Evolutionary conservation across 2,113 vertebrate genomes (phyloP).

Genomic region (Rhipidura dahli): DNA sequence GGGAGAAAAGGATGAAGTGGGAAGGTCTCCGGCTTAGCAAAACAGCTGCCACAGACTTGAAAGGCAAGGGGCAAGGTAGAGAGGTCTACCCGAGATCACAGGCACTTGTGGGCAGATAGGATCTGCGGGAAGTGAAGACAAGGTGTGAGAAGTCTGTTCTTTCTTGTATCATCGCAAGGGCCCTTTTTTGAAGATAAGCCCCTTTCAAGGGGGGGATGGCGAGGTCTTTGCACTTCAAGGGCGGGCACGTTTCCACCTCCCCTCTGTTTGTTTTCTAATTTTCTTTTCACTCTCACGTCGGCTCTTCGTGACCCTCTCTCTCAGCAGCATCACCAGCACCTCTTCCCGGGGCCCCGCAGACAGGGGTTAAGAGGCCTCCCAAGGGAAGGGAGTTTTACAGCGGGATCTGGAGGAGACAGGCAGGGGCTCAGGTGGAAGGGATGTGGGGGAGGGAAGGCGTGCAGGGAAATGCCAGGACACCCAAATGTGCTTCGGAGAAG

Average conservation of each 20-base stretch:
- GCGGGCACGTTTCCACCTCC: not conserved
- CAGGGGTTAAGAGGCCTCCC: conserved; percentile 40
- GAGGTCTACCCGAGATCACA: conserved; percentile 62
- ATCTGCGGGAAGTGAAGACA: conserved; percentile 63
- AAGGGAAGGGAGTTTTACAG: not conserved
- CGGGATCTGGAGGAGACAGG: not conserved
- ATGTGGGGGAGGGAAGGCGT: accelerated
- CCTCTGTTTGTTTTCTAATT: conserved; percentile 63
- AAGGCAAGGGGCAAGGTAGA: conserved; percentile 53
- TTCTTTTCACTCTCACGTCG: conserved; percentile 21
- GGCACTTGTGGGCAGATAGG: conserved; percentile 58
- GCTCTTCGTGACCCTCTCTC: conserved; percentile 26
- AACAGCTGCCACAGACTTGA: conserved; percentile 59
- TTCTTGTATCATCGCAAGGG: conserved; percentile 49
- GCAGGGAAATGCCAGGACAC: not conserved
- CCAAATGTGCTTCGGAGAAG: accelerated
- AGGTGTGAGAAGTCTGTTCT: conserved; percentile 67
- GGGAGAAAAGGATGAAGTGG: conserved; percentile 39
- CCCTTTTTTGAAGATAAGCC: conserved; percentile 65
- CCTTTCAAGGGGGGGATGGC: not conserved
- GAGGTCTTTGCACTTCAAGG: conserved; percentile 63
- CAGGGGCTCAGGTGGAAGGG: conserved; percentile 10
- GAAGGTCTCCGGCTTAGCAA: conserved; percentile 18
- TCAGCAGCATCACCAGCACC: conserved; percentile 42
- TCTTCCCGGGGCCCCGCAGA: not conserved